These are phyloP conservation scores for Boloria euphrosyne DNA, from an alignment of 2,888 invertebrate species.

Conservation along the genomic window DNA sequence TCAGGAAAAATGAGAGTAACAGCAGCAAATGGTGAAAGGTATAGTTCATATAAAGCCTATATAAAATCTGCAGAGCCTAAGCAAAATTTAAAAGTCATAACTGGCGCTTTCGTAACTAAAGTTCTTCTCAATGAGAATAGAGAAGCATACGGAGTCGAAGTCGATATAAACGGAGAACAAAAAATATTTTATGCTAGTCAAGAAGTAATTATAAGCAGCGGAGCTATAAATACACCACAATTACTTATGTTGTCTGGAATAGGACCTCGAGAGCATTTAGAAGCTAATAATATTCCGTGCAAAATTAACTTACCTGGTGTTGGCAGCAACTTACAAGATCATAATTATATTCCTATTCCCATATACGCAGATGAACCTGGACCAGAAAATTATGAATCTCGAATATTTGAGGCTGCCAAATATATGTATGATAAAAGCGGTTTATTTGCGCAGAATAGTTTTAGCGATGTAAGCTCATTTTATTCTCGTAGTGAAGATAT, in stretches of 20 bases:
- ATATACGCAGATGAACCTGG: constrained; percentile 56
- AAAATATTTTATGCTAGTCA: constrained; percentile 51
- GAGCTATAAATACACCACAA: constrained; percentile 75
- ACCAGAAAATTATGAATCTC: constrained; percentile 45
- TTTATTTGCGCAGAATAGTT: constrained; percentile 66
- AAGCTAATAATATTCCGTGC: constrained; percentile 57
- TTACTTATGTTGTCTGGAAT: constrained; percentile 78
- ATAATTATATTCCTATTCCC: constrained; percentile 62
- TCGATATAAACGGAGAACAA: constrained; percentile 48
- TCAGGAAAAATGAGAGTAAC: constrained; percentile 73
- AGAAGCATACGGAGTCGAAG: constrained; percentile 64
- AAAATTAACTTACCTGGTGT: constrained; percentile 69
- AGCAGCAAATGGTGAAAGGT: constrained; percentile 69
- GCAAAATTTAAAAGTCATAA: constrained; percentile 63
- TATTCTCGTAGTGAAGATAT: constrained; percentile 52
- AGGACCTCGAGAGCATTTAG: constrained; percentile 66
- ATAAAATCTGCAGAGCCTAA: constrained; percentile 53
- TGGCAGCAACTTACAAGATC: constrained; percentile 81
- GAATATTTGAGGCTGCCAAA: constrained; percentile 57
- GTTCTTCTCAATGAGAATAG: constrained; percentile 71
- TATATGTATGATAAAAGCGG: constrained; percentile 80
- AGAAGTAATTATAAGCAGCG: constrained; percentile 76
- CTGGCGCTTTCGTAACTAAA: constrained; percentile 72
- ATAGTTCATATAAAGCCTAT: constrained; percentile 76
- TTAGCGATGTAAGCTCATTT: constrained; percentile 77